These are phyloP conservation scores for Apantesis nais DNA, from an alignment of 2,888 invertebrate species.

Conservation along the genomic window DNA sequence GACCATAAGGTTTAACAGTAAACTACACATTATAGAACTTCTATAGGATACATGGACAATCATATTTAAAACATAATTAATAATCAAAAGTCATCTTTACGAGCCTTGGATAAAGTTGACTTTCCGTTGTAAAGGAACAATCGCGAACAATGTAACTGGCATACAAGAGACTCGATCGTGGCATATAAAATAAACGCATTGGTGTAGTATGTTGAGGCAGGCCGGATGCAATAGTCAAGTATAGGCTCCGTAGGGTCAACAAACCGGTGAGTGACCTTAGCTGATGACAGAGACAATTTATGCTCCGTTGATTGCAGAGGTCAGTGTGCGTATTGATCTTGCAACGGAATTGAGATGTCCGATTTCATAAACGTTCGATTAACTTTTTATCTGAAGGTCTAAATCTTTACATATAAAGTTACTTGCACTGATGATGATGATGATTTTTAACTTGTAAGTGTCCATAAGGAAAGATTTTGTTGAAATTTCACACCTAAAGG, in stretches of 20 bases:
- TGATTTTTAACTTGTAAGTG: too few species aligned
- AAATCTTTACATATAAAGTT: neutral
- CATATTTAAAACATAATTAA: neutral
- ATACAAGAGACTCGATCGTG: slow-evolving; percentile 44
- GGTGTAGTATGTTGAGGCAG: slow-evolving; percentile 65
- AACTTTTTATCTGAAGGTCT: neutral
- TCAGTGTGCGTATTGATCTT: slow-evolving; percentile 33
- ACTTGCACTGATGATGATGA: neutral
- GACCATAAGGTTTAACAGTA: too few species aligned
- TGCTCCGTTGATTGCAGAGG: slow-evolving; percentile 38
- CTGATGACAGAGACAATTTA: slow-evolving; percentile 51
- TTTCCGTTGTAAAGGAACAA: slow-evolving; percentile 20
- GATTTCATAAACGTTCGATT: neutral
- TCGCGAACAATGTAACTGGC: slow-evolving; percentile 30
- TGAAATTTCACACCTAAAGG: neutral
- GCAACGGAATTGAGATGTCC: slow-evolving; percentile 10
- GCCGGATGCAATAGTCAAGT: slow-evolving; percentile 55
- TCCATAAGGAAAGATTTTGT: neutral
- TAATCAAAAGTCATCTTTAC: slow-evolving; percentile 23
- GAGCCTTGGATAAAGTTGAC: neutral
- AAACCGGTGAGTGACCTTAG: slow-evolving; percentile 64
- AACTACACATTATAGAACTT: too few species aligned
- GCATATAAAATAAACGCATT: slow-evolving; percentile 52
- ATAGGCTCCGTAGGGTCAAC: slow-evolving; percentile 45
- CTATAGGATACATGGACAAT: slow-evolving; percentile 21